Base-by-base conservation (phyloP, 2,888 invertebrate species). In the Ophion costatus region DNA sequence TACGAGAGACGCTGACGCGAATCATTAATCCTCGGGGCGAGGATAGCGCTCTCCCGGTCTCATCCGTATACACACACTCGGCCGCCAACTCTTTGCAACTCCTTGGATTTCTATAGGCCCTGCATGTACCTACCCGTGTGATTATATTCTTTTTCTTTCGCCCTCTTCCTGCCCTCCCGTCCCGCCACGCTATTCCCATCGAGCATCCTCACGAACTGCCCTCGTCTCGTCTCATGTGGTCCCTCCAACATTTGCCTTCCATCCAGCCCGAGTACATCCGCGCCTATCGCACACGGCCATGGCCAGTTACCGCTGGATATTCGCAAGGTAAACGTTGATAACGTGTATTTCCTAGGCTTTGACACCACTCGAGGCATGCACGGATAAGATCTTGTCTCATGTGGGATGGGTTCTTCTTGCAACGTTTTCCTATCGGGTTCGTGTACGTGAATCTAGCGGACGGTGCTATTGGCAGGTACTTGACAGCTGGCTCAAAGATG, bases 21-120 rank as follows among this genome's bases (percentile, higher is more conserved):
- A 89, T 90, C 90, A 91, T 91, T 91, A 91, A 91, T 90, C 88
- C 89, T 90, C 83, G 84, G 84, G 84, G 83, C 86, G 87, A 63
- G 85, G 85, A 77, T 77, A 80, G 73, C 63, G 64, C 71, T 70
- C 70, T 71, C 24, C 45, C 45, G 59, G 64, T 74, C 63, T 51
- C 69, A 69, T 45, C 70, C 29, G 42, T 70, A 42, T 71, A 42
- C 42, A 77, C 51, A 61, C 45, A 71, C 59, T 42, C 70, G 20
- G 69, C 14, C 88, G 88, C 51, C 79, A 79, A 71, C 59, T 74
- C 69, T 83, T 83, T 70, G 79, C 75, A 75, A 79, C 79, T 83
- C 61, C 38, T 63, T 38, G 74, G 79, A 75, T 83, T 75, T 83
- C 69, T 74, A 75, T 66, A 75, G 63, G 33, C 69, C 14, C 17